Evolutionary conservation across 2,113 vertebrate genomes (phyloP).

Genomic region (Peucedramus taeniatus): DNA sequence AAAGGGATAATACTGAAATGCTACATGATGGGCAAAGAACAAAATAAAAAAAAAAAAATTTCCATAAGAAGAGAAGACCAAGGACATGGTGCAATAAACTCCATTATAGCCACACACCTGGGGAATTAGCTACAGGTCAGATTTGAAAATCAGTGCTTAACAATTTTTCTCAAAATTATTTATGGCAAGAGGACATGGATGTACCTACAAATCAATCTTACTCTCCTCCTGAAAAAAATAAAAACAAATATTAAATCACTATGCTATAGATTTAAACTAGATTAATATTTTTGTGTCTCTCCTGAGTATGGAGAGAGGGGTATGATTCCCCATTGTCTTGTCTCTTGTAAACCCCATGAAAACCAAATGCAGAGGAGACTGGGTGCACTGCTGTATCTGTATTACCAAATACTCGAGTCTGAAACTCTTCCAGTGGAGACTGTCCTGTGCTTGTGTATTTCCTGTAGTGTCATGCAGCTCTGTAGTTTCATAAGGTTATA

Average conservation of each 20-base stretch:
- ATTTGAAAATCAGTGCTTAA: neutral
- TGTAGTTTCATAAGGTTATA: neutral
- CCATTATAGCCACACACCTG: neutral
- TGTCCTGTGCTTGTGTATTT: neutral
- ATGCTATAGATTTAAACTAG: neutral
- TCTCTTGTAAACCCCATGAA: neutral
- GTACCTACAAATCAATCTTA: neutral
- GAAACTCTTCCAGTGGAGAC: neutral
- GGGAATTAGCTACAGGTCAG: neutral
- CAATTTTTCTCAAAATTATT: neutral
- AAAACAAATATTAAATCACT: neutral
- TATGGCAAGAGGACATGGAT: neutral
- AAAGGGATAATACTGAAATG: neutral
- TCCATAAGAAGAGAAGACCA: neutral
- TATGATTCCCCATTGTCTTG: neutral
- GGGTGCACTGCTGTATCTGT: accelerated
- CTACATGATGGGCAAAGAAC: neutral
- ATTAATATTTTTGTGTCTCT: neutral
- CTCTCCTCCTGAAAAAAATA: neutral
- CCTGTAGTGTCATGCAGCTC: neutral
- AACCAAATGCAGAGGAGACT: neutral
- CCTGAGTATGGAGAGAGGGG: neutral
- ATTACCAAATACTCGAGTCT: neutral
- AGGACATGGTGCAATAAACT: neutral
- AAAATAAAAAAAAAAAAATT: neutral